Conservation (phyloP, 2,797 vertebrate genomes). For the Labeo calbasu region DNA sequence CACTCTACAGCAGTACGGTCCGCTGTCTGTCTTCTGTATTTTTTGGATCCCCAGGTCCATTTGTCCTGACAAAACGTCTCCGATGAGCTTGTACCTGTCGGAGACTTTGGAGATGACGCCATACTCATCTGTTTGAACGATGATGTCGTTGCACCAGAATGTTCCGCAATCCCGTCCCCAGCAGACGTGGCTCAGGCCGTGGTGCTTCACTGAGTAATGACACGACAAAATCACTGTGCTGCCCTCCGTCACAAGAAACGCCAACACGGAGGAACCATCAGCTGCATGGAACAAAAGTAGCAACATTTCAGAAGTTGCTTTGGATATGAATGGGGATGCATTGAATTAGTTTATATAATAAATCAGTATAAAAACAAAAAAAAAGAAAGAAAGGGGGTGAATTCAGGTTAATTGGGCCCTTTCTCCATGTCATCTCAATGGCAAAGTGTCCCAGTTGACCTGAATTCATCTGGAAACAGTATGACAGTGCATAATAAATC, state of each 20-base stretch:
- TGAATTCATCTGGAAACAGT: too few relatives aligned
- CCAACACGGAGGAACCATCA: slow-evolving; percentile 36
- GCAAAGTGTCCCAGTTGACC: too few relatives aligned
- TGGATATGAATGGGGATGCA: neutral
- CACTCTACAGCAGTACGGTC: slow-evolving; percentile 80
- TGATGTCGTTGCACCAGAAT: slow-evolving; percentile 81
- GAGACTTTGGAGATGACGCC: slow-evolving; percentile 75
- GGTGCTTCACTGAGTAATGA: slow-evolving; percentile 77
- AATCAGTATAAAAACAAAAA: neutral
- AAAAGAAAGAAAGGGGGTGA: neutral
- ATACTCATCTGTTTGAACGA: slow-evolving; percentile 77
- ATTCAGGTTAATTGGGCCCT: too few relatives aligned
- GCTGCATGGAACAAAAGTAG: slow-evolving; percentile 55
- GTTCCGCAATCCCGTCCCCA: slow-evolving; percentile 81
- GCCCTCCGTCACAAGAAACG: slow-evolving; percentile 74
- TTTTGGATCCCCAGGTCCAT: slow-evolving; percentile 78
- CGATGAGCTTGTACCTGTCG: slow-evolving; percentile 75
- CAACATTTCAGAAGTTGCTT: neutral
- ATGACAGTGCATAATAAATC: neutral
- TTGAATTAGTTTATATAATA: neutral
- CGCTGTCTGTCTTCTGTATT: slow-evolving; percentile 72
- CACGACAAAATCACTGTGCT: slow-evolving; percentile 76
- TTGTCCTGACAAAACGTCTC: slow-evolving; percentile 76
- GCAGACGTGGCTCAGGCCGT: slow-evolving; percentile 77
- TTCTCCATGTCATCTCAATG: too few relatives aligned